Evolutionary conservation across 2,888 invertebrate genomes (phyloP).

Genomic region (Cantharis rustica): DNA sequence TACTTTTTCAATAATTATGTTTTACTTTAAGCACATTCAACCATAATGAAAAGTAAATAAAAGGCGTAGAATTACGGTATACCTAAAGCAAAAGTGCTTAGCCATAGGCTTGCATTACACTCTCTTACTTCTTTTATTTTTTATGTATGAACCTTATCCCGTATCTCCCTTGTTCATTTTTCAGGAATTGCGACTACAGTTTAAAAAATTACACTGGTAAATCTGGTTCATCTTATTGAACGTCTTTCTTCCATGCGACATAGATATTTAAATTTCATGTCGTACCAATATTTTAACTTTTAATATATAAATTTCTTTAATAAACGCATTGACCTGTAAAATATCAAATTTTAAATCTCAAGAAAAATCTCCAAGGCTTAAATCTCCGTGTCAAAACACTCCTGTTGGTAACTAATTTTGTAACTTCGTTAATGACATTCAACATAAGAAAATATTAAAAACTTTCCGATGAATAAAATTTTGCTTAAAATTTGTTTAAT

Average conservation of each 20-base stretch:
- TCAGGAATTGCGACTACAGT: background rate
- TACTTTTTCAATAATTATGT: background rate
- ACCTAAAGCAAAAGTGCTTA: background rate
- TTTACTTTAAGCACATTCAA: background rate
- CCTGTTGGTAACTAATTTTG: background rate
- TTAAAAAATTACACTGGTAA: background rate
- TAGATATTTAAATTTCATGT: background rate
- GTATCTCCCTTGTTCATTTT: background rate
- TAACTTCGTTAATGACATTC: background rate
- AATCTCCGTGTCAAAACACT: background rate
- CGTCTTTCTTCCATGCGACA: background rate
- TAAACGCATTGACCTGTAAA: background rate
- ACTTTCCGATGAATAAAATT: background rate
- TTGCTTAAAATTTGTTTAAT: background rate
- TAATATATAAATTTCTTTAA: background rate
- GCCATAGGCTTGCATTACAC: background rate
- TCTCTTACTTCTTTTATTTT: background rate
- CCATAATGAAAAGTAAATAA: background rate
- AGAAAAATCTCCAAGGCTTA: background rate
- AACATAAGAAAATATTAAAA: background rate
- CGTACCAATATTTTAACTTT: background rate
- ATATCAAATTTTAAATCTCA: background rate
- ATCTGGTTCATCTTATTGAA: background rate
- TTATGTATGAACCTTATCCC: background rate
- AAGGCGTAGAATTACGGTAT: background rate